phyloP scores from a whole-genome alignment of 1,140 invertebrate species.

The Epicauta chinensis region DNA sequence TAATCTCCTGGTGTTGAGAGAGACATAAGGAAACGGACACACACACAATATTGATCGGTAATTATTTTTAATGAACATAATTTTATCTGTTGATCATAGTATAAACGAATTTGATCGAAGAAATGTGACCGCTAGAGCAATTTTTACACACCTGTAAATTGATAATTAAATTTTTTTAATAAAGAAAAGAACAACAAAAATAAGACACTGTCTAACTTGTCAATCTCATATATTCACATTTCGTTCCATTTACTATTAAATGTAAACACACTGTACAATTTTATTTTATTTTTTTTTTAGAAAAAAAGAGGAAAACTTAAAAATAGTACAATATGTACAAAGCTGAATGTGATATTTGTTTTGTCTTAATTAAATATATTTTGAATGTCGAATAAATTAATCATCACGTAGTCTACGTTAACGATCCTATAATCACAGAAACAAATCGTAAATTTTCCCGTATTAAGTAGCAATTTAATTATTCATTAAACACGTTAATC shows the following conservation, averaged over 20 bases:
- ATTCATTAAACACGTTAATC: too few relatives aligned
- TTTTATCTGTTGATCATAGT: not conserved
- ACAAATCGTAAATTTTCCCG: not conserved
- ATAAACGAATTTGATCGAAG: not conserved
- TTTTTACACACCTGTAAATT: not conserved
- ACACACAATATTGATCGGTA: not conserved
- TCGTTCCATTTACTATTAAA: conserved; percentile 43
- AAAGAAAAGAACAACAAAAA: conserved; percentile 11
- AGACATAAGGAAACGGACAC: too few relatives aligned
- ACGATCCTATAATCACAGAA: not conserved
- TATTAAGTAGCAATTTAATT: not conserved
- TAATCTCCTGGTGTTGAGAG: too few relatives aligned
- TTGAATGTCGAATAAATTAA: not conserved
- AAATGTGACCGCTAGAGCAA: too few relatives aligned
- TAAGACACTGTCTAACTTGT: conserved; percentile 36
- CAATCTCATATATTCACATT: conserved; percentile 45
- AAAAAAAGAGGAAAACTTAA: conserved; percentile 35
- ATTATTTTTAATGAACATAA: not conserved
- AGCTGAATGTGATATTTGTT: conserved; percentile 16
- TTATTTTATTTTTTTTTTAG: too few relatives aligned
- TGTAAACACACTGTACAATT: conserved; percentile 44
- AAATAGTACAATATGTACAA: conserved; percentile 32
- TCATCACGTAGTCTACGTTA: too few relatives aligned
- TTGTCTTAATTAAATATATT: not conserved
- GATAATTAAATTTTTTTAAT: conserved; percentile 3